These are phyloP conservation scores for Peromyscus nudipes DNA, from an alignment of 2,797 vertebrate species.

Conservation along the genomic window DNA sequence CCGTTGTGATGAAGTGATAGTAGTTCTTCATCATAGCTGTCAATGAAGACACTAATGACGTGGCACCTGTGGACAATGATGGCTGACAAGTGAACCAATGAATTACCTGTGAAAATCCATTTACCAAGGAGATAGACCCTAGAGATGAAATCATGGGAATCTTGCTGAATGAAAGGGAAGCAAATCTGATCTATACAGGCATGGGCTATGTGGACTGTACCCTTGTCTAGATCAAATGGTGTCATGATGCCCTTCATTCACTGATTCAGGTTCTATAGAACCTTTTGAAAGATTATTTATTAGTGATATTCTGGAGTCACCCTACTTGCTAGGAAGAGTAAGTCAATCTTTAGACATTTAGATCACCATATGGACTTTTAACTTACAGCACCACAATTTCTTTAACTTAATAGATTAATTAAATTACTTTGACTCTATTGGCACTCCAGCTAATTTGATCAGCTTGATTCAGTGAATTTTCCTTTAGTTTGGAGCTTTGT, in stretches of 20 bases:
- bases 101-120: neutral
- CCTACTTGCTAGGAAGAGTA: neutral
- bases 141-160: slow-evolving; percentile 27
- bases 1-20: neutral
- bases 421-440: slow-evolving; percentile 57
- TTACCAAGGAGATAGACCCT: neutral
- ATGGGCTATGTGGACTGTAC: neutral
- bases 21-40: neutral
- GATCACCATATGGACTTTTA: neutral
- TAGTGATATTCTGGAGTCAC: neutral
- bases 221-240: neutral
- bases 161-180: neutral
- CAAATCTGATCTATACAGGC: neutral
- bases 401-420: slow-evolving; percentile 39
- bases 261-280: neutral
- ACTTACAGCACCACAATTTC: neutral
- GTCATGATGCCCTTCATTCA: neutral
- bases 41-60: neutral
- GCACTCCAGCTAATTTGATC: slow-evolving; percentile 22
- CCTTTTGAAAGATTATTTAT: neutral
- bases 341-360: neutral
- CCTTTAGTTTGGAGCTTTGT: slow-evolving; percentile 33
- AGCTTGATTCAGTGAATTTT: slow-evolving; percentile 39
- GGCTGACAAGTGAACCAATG: neutral
- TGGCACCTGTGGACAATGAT: neutral